Base-by-base conservation (phyloP, 1,140 invertebrate species). In the Drosophila tristis region DNA sequence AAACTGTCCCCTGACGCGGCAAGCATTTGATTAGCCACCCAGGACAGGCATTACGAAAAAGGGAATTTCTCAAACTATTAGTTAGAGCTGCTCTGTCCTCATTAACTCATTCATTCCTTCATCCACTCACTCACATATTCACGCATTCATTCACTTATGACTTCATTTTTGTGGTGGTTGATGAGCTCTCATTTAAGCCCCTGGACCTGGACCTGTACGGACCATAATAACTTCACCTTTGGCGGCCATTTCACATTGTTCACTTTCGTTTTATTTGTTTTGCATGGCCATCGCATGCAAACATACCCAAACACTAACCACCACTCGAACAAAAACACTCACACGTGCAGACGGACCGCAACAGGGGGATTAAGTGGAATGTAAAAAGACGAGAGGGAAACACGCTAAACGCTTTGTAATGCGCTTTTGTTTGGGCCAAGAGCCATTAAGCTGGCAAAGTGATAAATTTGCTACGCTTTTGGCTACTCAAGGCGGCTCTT, bases 371-470 rank as follows among this genome's bases (percentile, higher is more conserved):
- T 75, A 86, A 77, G 25, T 58, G 47, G 61, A 74, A 56, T 47
- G 51, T 50, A 61, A 48, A 71, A 57, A 57, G 26, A 45, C 4
- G 8, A 16, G 44, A 31, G 16, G 9, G n/a, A 42, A 65, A 72
- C 74, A 76, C 75, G 82, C 78, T 89, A 87, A 87, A 82, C 78
- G 66, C 82, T 79, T 81, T 87, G 84, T 86, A 87, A 87, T 78
- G 62, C 82, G 82, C 84, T 87, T 89, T 86, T 86, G 74, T 87
- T 80, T 76, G 82, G 65, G 53, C 66, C 78, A 66, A 87, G 82
- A 82, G 79, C 79, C 82, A 87, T 87, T 87, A 87, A 89, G 84
- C 84, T 84, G 79, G 72, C 78, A 79, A 77, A 87, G 84, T 89
- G 84, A 87, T 87, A 87, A 89, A 87, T 87, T 84, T 73, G 79